Evolutionary conservation across 2,113 vertebrate genomes (phyloP).

Genomic region (Pantherophis guttatus): DNA sequence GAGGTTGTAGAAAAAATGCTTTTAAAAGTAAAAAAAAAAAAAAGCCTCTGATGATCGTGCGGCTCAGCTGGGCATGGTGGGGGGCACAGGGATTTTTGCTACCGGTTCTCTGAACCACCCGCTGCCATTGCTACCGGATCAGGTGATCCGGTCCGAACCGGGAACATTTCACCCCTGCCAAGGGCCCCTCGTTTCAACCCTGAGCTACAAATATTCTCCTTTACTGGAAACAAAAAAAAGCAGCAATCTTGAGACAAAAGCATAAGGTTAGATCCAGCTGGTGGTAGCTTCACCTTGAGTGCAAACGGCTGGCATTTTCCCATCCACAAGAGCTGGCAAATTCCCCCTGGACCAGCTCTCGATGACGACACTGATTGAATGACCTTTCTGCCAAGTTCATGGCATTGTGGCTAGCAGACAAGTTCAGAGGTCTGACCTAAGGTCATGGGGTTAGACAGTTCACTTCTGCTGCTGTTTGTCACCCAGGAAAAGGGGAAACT

Average conservation of each 20-base stretch:
- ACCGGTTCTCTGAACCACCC: too few species aligned
- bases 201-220: background rate
- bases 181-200: background rate
- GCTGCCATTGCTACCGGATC: too few species aligned
- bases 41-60: too few species aligned
- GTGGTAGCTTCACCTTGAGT: background rate
- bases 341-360: slow-evolving; percentile 28
- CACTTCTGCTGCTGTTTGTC: background rate
- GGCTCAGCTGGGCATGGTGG: too few species aligned
- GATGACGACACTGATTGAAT: background rate
- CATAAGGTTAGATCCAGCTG: background rate
- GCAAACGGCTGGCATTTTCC: background rate
- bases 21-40: too few species aligned
- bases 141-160: too few species aligned
- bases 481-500: background rate
- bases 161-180: background rate
- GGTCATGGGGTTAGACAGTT: slow-evolving; percentile 4
- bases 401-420: slow-evolving; percentile 2
- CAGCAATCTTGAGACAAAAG: background rate
- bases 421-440: slow-evolving; percentile 20
- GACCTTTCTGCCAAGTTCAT: background rate
- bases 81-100: too few species aligned
- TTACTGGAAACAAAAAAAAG: background rate
- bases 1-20: too few species aligned
- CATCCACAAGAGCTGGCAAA: slow-evolving; percentile 30